Evolutionary conservation across 2,797 vertebrate species (phyloP).

Genomic region (Rhinogobio ventralis): DNA sequence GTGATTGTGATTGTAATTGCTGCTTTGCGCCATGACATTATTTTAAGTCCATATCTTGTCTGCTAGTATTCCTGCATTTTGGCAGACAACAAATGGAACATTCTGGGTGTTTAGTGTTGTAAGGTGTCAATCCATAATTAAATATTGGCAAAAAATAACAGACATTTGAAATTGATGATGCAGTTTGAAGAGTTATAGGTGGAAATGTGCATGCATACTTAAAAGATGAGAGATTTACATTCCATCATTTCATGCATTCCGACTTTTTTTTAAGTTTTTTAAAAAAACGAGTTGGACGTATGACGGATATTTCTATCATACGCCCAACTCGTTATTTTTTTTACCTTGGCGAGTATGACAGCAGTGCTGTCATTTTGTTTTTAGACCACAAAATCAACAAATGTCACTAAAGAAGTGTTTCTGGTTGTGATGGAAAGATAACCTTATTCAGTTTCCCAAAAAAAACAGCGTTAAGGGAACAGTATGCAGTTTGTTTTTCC

Average conservation of each 20-base stretch:
- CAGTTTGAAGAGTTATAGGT: neutral
- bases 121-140: neutral
- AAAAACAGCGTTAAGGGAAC: too few species aligned
- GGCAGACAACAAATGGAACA: conserved; percentile 22
- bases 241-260: neutral
- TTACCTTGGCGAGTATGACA: too few species aligned
- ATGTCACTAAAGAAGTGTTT: too few species aligned
- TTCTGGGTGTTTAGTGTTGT: neutral
- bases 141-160: neutral
- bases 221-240: neutral
- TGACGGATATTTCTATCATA: too few species aligned
- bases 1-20: neutral
- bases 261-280: too few species aligned
- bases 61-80: neutral
- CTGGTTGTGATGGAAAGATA: too few species aligned
- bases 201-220: neutral
- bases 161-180: neutral
- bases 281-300: too few species aligned
- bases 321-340: too few species aligned
- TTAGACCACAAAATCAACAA: too few species aligned
- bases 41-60: neutral
- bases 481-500: too few species aligned
- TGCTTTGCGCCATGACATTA: neutral
- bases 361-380: too few species aligned
- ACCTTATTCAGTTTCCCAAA: too few species aligned